Base-by-base conservation (phyloP, 2,113 vertebrate species). In the Leptobrachium ailaonicum region DNA sequence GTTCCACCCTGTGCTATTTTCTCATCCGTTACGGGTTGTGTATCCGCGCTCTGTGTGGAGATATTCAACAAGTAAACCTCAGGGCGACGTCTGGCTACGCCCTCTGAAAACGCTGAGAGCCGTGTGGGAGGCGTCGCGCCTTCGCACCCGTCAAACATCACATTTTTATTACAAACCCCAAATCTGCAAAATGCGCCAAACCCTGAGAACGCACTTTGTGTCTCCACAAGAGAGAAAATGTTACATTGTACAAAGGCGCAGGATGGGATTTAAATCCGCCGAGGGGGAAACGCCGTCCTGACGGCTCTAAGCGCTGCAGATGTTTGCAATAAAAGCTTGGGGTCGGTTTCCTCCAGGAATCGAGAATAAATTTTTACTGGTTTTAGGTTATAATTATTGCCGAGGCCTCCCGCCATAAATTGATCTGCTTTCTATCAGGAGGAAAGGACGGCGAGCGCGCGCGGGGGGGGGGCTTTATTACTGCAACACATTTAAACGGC, bases 261-360 rank as follows among this genome's bases (percentile, higher is more conserved):
- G 62, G 5, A 20, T 64, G 4, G 7, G 4, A 90, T 92, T 84
- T 86, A 88, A 92, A 86, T 87, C 7, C 32, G 32, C 3, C 9
- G n/a, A 40, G 4, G 10, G 62, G 62, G 62, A 50, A 8, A 50
- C 13, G 2, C 13, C 9, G 9, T 82, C 88, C 86, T 88, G 11
- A 12, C 13, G 10, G 10, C 11, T 88, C 88, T 85, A 83, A 86
- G 83, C 87, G 83, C 87, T 89, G 90, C 91, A 93, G 91, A 93
- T 93, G 92, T 92, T 91, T 90, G 91, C 88, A 91, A 92, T 93
- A 93, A 93, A 92, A 92, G 90, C 86, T 87, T 90, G 91, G 88
- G n/a, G 88, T 93, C 91, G 4, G 10, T 92, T 89, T 89, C 91
- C 90, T 91, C 89, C 89, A 90, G 92, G 92, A 91, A 86, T 88